Conservation (phyloP, 2,797 vertebrate species). For the Chaetodon trifasciatus region DNA sequence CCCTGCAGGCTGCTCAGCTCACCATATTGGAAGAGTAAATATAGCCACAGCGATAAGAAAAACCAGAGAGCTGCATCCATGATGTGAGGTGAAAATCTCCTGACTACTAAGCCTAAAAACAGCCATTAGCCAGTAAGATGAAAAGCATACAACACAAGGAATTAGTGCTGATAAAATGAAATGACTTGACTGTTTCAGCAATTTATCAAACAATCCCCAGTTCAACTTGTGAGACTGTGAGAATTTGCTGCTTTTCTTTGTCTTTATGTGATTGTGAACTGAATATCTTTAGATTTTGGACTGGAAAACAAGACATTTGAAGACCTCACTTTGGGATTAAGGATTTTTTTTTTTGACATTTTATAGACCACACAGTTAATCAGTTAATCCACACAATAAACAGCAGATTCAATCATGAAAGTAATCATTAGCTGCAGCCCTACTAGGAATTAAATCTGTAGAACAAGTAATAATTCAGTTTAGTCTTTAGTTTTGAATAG, state of each 20-base stretch:
- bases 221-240: neutral
- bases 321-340: neutral
- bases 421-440: neutral
- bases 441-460: neutral
- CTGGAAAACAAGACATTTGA: neutral
- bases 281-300: neutral
- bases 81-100: slow-evolving; percentile 35
- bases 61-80: slow-evolving; percentile 43
- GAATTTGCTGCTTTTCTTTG: neutral
- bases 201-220: neutral
- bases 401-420: neutral
- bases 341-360: neutral
- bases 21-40: slow-evolving; percentile 79
- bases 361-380: too few relatives aligned
- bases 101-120: neutral
- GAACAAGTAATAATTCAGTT: neutral
- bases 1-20: slow-evolving; percentile 68
- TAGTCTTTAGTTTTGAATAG: neutral
- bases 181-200: neutral
- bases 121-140: neutral
- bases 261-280: neutral
- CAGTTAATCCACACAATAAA: too few relatives aligned
- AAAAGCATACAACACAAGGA: neutral
- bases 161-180: neutral
- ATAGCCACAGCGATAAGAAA: slow-evolving; percentile 71